phyloP scores from a whole-genome alignment of 2,888 invertebrate species.

The Bedellia somnulentella region DNA sequence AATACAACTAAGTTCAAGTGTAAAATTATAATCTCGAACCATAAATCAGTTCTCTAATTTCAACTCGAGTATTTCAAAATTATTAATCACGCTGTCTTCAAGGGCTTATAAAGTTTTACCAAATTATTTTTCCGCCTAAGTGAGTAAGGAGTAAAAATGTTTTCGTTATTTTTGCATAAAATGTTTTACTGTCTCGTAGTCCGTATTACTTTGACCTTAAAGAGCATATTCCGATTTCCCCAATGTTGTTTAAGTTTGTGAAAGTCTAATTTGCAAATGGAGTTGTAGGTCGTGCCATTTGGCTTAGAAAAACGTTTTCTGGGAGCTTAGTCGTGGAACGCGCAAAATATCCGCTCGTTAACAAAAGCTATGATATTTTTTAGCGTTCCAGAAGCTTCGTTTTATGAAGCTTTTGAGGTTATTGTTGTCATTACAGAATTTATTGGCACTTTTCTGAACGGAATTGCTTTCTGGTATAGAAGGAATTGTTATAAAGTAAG shows the following conservation, averaged over 20 bases:
- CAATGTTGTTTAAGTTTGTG: conserved; percentile 15
- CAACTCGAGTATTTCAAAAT: not conserved
- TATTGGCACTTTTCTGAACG: too few relatives aligned
- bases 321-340: conserved; percentile 1
- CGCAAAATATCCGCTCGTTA: conserved; percentile 2
- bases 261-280: conserved; percentile 53
- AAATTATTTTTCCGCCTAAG: conserved; percentile 5
- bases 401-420: too few relatives aligned
- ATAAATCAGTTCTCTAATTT: conserved; percentile 2
- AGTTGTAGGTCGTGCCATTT: conserved; percentile 48
- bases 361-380: not conserved
- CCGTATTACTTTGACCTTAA: conserved; percentile 5
- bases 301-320: conserved; percentile 23
- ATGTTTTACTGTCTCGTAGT: not conserved
- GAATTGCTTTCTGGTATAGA: too few relatives aligned
- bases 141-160: conserved; percentile 3
- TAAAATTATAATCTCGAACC: too few relatives aligned
- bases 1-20: not conserved
- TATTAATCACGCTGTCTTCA: too few relatives aligned
- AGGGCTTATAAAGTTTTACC: not conserved
- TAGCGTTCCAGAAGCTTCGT: too few relatives aligned
- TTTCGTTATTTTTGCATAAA: conserved; percentile 3
- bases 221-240: conserved; percentile 8
- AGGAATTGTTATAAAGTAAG: too few relatives aligned
- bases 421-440: too few relatives aligned